Evolutionary conservation across 1,140 invertebrate genomes (phyloP), one percentile per base, ranked within the genome.

Genomic region (Eulimnadia texana): DNA sequence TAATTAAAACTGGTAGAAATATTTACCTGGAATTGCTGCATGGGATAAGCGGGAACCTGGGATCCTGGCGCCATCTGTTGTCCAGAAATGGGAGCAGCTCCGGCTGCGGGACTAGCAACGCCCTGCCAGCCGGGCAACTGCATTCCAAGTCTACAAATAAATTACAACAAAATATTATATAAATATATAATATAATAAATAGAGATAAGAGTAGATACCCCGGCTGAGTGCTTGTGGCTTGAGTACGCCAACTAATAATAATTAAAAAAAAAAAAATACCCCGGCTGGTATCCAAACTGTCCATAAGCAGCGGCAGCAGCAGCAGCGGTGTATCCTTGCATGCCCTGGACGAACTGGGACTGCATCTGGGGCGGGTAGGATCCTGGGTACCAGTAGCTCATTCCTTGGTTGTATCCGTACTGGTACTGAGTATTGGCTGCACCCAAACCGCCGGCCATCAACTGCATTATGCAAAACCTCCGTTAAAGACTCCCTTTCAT

Each of bases 21-120:
- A 54, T 25, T 25, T 72, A 86, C 85, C 78, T 89, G 86, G 75
- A 88, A 89, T 74, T 88, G 86, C 74, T 88, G 86, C 77, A 89
- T 84, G 67, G 85, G 85, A 75, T 87, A 86, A 72, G 85, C 82
- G 71, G 84, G 81, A 77, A 84, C 84, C 67, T 81, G 81, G 54
- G 80, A 67, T 63, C 81, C 81, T 51, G n/a, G n/a, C n/a, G n/a
- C n/a, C n/a, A n/a, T n/a, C n/a, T n/a, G n/a, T n/a, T 84, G 84
- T 58, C 82, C 82, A 63, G 82, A 79, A 13, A 63, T 68, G 58
- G 67, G 62, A 68, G 74, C 79, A 55, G 77, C 77, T 69, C 75
- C 79, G 33, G 70, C 71, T 6, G 64, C 69, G n/a, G n/a, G n/a
- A n/a, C n/a, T n/a, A n/a, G n/a, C n/a, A 25, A 71, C 66, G n/a